A percentile compares a stretch with the other conserved stretches of the same genome.
Evolutionary conservation across 2,888 invertebrate species (phyloP).

Genomic region (Dasypogon diadema): DNA sequence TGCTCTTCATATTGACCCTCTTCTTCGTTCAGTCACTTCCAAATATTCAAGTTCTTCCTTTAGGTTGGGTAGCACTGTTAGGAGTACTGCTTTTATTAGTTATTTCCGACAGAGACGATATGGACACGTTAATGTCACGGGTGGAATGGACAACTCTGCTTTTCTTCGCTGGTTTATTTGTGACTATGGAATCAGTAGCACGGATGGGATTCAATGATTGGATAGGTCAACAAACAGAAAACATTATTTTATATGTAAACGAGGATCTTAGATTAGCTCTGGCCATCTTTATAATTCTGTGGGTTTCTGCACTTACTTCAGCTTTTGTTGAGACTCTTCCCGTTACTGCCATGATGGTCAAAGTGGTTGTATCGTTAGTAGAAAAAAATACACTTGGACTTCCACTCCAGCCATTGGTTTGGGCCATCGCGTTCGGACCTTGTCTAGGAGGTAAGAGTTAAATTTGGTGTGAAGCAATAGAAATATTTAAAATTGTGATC

Average conservation of each 20-base stretch:
- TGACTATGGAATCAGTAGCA: conserved; percentile 75
- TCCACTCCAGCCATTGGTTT: conserved; percentile 84
- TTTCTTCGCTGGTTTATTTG: conserved; percentile 68
- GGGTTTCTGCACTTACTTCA: conserved; percentile 89
- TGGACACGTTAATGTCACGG: conserved; percentile 66
- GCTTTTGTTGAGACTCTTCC: conserved; percentile 94
- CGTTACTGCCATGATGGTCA: conserved; percentile 91
- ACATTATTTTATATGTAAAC: conserved; percentile 75
- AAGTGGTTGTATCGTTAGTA: conserved; percentile 79
- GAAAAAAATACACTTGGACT: conserved; percentile 76
- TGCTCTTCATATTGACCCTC: conserved; percentile 79
- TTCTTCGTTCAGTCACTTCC: conserved; percentile 88
- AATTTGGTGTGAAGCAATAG: no score
- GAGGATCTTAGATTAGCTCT: conserved; percentile 76
- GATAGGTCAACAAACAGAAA: conserved; percentile 81
- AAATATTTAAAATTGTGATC: neutral
- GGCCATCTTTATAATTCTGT: conserved; percentile 83
- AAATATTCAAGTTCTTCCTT: conserved; percentile 76
- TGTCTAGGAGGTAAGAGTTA: conserved; percentile 86
- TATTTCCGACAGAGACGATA: conserved; percentile 74
- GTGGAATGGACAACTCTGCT: conserved; percentile 68
- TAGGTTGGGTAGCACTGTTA: conserved; percentile 89
- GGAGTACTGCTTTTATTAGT: conserved; percentile 84
- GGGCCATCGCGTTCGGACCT: conserved; percentile 89
- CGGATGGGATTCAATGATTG: conserved; percentile 83